Base-by-base conservation (phyloP, 2,888 invertebrate genomes). In the Abrostola tripartita region DNA sequence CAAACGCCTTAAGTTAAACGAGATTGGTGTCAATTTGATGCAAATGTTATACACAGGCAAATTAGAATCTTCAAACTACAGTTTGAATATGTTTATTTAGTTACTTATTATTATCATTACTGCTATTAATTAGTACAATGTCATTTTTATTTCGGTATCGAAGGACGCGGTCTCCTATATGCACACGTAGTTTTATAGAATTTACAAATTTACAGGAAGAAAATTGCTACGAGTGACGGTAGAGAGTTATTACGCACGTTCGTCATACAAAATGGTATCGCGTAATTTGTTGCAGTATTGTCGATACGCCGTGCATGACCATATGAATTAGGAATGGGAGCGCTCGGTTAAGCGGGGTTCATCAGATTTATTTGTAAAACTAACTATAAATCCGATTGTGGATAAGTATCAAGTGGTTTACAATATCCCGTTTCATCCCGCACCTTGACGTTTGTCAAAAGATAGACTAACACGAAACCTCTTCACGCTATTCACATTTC, bases 211-310 rank as follows among this genome's bases (percentile, higher is more conserved):
- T 24, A 4, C 24, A 24, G 4, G 9, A 47, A 9, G 9, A 47
- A 24, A 8, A 47, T 47, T 14, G 37, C 10, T 38, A 57, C 49
- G 54, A 63, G 55, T 65, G 69, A 62, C 66, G 71, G 72, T 71
- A 64, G 62, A 60, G 65, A 73, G 68, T 68, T 74, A 75, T 75
- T 66, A 75, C 70, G 57, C 68, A 74, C 67, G 61, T 79, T 66
- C 71, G 73, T 70, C 71, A 67, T 68, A 70, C 57, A 68, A 64
- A 80, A 79, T 60, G 55, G 56, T 78, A 74, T 81, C 75, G 66
- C 68, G 61, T 52, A 37, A 51, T 61, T 74, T 67, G 61, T 72
- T 68, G 61, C 60, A 65, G 55, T 50, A 62, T 59, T 61, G 49
- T 63, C 57, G 63, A 56, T 75, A 57, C 49, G 37, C n/a, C 52